Conservation (phyloP, 1,140 invertebrate species). For the Elymnias hypermnestra region DNA sequence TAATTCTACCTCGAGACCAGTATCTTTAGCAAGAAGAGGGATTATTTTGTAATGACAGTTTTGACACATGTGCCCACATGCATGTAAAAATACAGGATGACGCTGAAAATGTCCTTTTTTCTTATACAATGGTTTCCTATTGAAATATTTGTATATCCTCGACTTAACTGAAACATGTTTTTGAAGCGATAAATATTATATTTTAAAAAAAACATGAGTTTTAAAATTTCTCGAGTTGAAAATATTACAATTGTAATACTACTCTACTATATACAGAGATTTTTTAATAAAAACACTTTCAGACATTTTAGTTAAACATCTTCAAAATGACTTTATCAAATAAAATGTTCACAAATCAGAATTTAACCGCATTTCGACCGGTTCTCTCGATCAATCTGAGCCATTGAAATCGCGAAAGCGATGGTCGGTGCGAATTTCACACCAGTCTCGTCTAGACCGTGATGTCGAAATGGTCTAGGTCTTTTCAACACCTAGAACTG, state of each 20-base stretch:
- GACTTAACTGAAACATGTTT: too few species aligned
- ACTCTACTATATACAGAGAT: neutral
- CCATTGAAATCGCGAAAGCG: conserved; percentile 61
- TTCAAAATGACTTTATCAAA: neutral
- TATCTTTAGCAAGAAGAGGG: too few species aligned
- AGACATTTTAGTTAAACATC: too few species aligned
- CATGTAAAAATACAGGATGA: too few species aligned
- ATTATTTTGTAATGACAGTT: too few species aligned
- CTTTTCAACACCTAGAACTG: conserved; percentile 49
- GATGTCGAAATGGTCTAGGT: conserved; percentile 57
- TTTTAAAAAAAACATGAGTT: neutral
- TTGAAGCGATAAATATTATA: neutral
- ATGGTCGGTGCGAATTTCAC: conserved; percentile 64
- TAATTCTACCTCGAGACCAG: too few species aligned
- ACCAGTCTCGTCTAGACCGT: conserved; percentile 66
- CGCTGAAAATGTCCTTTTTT: too few species aligned
- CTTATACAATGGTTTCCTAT: too few species aligned
- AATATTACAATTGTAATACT: neutral
- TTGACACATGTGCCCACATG: neutral
- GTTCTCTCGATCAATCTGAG: conserved; percentile 56
- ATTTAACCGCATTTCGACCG: conserved; percentile 34
- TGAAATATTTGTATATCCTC: too few species aligned
- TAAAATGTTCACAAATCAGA: conserved; percentile 10
- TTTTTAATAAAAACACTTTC: too few species aligned
- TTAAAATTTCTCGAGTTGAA: too few species aligned